Percentiles rank a stretch among this genome's conserved stretches.
These are phyloP conservation scores for Chiroxiphia lanceolata DNA, from an alignment of 2,797 vertebrate species.

Conservation along the genomic window DNA sequence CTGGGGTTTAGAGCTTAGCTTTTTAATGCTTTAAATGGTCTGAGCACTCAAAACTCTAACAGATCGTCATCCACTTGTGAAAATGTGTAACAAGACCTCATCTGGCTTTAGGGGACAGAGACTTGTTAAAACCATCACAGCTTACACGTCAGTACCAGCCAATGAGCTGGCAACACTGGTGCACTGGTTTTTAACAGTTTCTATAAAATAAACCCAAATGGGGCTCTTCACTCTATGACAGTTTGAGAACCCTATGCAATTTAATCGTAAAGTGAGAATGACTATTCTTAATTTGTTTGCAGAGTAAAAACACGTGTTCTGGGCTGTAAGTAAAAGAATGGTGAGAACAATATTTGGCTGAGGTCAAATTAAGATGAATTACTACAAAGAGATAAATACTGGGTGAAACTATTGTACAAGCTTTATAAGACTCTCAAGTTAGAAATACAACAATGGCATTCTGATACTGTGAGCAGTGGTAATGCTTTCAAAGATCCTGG, in stretches of 20 bases:
- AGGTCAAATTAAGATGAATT: background rate
- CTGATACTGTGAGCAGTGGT: background rate
- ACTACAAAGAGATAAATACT: background rate
- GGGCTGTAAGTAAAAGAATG: background rate
- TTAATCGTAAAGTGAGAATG: background rate
- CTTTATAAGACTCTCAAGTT: background rate
- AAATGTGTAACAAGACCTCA: background rate
- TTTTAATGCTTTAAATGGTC: background rate
- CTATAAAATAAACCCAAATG: background rate
- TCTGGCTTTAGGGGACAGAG: background rate
- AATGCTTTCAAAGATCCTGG: background rate
- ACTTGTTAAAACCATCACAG: background rate
- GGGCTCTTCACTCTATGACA: background rate
- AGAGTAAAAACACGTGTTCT: background rate
- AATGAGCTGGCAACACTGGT: background rate
- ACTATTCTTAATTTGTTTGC: background rate
- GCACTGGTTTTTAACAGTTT: background rate
- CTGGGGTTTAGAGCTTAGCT: background rate
- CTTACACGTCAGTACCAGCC: background rate
- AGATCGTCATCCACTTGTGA: background rate
- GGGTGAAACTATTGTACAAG: background rate
- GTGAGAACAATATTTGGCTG: background rate
- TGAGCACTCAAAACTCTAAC: background rate
- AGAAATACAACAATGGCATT: background rate
- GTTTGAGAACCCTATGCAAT: background rate